A percentile compares a stretch with the other conserved stretches of the same genome.
Conservation (phyloP, 2,113 vertebrate genomes). For the Falco punctatus region DNA sequence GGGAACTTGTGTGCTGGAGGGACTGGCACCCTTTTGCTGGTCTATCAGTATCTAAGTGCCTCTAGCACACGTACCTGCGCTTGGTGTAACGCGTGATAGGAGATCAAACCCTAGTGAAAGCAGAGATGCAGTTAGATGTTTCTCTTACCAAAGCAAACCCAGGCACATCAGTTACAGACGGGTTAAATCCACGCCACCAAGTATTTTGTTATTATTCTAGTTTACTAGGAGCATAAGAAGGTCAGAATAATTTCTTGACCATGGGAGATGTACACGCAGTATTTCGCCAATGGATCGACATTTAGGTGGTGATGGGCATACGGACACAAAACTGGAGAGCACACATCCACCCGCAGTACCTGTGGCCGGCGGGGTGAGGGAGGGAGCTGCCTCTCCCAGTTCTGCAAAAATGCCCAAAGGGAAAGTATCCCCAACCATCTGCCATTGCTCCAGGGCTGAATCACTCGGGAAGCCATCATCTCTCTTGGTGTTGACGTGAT, state of each 20-base stretch:
- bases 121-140: background rate
- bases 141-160: background rate
- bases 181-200: background rate
- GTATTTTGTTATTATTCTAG: background rate
- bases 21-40: accelerated
- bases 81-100: accelerated
- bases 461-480: background rate
- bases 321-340: background rate
- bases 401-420: background rate
- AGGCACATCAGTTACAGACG: background rate
- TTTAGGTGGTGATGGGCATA: background rate
- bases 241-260: background rate
- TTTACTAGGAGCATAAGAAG: background rate
- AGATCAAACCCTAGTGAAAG: background rate
- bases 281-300: background rate
- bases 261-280: background rate
- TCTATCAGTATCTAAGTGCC: background rate
- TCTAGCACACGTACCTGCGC: background rate
- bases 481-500: background rate
- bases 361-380: background rate
- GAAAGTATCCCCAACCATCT: background rate
- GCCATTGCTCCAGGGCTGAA: background rate
- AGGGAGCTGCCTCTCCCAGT: background rate
- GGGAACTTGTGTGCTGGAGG: background rate
- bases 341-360: background rate